These are phyloP conservation scores for Lepisosteus oculatus DNA, from an alignment of 2,113 vertebrate species.

Conservation along the genomic window DNA sequence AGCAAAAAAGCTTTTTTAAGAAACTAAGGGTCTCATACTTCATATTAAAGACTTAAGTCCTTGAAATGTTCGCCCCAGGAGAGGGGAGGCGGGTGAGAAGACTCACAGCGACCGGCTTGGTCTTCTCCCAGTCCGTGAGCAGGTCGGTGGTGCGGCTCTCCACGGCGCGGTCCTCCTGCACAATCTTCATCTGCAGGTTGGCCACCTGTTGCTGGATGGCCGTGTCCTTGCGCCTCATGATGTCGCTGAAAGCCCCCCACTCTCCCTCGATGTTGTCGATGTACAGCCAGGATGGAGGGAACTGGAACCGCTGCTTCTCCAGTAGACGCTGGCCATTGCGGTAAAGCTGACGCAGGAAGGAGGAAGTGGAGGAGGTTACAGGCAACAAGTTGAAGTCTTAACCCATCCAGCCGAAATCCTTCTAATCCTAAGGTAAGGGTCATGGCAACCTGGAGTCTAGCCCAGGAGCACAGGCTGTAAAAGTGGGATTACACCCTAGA, in stretches of 20 bases:
- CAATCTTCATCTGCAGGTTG: constrained; percentile 97
- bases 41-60: no score
- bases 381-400: no score
- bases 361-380: background rate
- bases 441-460: no score
- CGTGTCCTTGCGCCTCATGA: constrained; percentile 96
- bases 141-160: constrained; percentile 92
- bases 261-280: constrained; percentile 98
- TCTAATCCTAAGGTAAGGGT: no score
- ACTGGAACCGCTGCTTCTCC: constrained; percentile 97
- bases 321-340: constrained; percentile 94
- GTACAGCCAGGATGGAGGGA: constrained; percentile 96
- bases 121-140: constrained; percentile 95
- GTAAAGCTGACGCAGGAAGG: constrained; percentile 72
- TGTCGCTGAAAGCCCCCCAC: constrained; percentile 98
- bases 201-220: constrained; percentile 98
- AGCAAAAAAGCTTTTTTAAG: no score
- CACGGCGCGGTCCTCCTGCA: constrained; percentile 95
- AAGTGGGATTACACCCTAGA: background rate
- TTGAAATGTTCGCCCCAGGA: no score
- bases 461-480: no score
- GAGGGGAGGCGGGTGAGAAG: no score
- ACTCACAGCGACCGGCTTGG: constrained; percentile 90
- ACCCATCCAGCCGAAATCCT: no score
- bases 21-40: no score